phyloP scores from a whole-genome alignment of 2,888 invertebrate genomes.

The Drosophila picticornis region DNA sequence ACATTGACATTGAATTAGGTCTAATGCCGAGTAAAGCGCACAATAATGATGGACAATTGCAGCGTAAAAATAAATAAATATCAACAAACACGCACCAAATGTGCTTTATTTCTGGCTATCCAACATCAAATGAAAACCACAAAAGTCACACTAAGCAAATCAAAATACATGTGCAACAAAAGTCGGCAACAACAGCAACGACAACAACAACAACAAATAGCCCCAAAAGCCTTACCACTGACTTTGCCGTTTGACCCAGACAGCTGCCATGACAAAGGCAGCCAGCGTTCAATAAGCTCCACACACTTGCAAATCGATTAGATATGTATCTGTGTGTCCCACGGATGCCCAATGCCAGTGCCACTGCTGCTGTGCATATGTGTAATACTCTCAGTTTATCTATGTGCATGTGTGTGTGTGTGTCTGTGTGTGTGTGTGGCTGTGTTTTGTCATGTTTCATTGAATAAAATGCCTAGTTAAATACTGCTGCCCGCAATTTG shows the following conservation, averaged over 20 bases:
- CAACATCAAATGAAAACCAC: conserved; percentile 7
- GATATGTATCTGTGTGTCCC: conserved; percentile 56
- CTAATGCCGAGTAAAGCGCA: conserved; percentile 44
- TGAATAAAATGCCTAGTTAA: conserved; percentile 76
- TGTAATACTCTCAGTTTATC: conserved; percentile 15
- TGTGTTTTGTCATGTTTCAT: conserved; percentile 61
- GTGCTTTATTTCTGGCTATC: conserved; percentile 33
- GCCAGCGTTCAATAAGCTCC: conserved; percentile 2
- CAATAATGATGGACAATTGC: conserved; percentile 45
- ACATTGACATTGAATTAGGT: conserved; percentile 75
- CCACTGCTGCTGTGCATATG: conserved; percentile 6
- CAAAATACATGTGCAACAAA: conserved; percentile 40
- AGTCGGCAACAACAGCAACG: conserved; percentile 11
- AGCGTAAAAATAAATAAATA: conserved; percentile 42
- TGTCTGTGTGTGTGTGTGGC: conserved; percentile 12
- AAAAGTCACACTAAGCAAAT: conserved; percentile 28
- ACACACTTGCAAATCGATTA: conserved; percentile 60
- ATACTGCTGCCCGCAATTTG: conserved; percentile 71
- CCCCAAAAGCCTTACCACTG: background rate
- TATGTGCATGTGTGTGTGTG: conserved; percentile 9
- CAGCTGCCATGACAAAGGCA: conserved; percentile 45
- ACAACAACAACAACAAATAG: conserved; percentile 10
- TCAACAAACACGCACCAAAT: conserved; percentile 47
- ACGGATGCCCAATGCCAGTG: conserved; percentile 53
- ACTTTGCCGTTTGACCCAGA: conserved; percentile 23